phyloP scores from a whole-genome alignment of 2,113 vertebrate genomes.

The Corythoichthys intestinalis region DNA sequence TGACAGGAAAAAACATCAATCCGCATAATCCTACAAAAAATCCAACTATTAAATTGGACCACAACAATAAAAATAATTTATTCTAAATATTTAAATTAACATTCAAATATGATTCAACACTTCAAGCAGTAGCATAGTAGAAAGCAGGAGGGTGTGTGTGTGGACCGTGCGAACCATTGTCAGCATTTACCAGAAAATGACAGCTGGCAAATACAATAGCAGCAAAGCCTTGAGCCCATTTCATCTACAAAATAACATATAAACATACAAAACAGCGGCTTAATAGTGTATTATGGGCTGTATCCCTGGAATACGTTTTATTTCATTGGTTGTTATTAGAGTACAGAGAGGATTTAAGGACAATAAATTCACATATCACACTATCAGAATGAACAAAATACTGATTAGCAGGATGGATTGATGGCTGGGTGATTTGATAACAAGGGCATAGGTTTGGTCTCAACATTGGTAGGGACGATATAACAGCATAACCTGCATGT shows the following conservation, averaged over 20 bases:
- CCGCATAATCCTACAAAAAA: neutral
- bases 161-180: conserved; percentile 20
- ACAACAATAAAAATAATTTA: conserved; percentile 38
- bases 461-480: no score
- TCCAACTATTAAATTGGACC: conserved; percentile 17
- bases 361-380: no score
- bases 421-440: no score
- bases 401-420: no score
- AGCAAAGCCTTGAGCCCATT: conserved; percentile 59
- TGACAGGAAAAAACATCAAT: neutral
- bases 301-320: conserved; percentile 26
- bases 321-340: conserved; percentile 16
- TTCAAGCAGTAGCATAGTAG: conserved; percentile 61
- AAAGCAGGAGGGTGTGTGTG: conserved; percentile 30
- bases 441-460: no score
- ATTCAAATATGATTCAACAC: conserved; percentile 68
- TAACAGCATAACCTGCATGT: no score
- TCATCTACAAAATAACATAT: conserved; percentile 33
- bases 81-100: conserved; percentile 69
- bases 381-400: no score
- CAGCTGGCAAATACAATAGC: conserved; percentile 55
- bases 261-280: conserved; percentile 14
- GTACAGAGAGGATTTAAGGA: neutral
- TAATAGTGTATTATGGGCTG: neutral
- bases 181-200: conserved; percentile 28